Evolutionary conservation across 1,140 invertebrate species (phyloP), one percentile per base, ranked within the genome.

Genomic region (Phocides pigmalion): DNA sequence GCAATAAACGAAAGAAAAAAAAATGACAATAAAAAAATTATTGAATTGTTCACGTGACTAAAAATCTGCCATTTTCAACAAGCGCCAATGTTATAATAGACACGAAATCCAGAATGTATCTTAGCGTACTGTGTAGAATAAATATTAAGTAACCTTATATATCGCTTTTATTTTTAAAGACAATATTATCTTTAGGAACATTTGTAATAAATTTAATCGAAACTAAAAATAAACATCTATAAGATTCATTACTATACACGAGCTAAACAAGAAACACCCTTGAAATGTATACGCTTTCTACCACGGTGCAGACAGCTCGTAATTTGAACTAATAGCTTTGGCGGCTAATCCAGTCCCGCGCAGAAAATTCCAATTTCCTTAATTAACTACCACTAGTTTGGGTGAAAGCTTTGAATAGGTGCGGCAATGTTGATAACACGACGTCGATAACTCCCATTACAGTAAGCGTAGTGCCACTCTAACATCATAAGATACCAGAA

Each of bases 351-450:
- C 82, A 87, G 82, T 85, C 78, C 76, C 73, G 76, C 72, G 73
- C 80, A 89, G 79, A 91, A 91, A 91, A 87, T 79, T 85, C 83
- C 86, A 89, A 91, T 89, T 91, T 89, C 86, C 83, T 88, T 91
- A 89, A 91, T 91, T 89, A 91, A 91, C 81, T 78, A 77, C 77
- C 76, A 68, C 76, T 73, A 83, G 82, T 83, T 89, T 84, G 75
- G 81, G 74, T 72, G 71, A 66, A 70, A 74, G 81, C 79, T 66
- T 78, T 82, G 79, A 80, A 84, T 66, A 89, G 89, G 89, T 84
- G 89, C 70, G 89, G 86, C 84, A 51, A 16, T 64, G 72, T 75
- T 78, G 76, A 84, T 87, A 84, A 71, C 84, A 76, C 68, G 74
- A 70, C 67, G 68, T 70, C 87, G 82, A 85, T 88, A 85, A 72